Evolutionary conservation across 1,140 invertebrate genomes (phyloP), one percentile per base, ranked within the genome.

Genomic region (Goniozus legneri): DNA sequence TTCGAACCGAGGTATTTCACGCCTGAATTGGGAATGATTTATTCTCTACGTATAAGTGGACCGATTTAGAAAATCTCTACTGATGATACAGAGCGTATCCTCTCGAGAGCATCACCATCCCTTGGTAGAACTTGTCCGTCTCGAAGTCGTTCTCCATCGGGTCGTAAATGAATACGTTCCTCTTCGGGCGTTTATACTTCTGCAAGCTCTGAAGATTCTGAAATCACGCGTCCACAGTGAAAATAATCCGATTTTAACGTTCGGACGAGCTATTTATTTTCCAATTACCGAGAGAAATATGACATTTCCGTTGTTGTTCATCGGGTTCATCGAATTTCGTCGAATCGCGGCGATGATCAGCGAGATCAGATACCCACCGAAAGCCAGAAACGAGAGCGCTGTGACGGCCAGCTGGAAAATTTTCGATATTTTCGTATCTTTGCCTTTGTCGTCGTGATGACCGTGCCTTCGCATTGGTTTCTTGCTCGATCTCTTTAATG

Each of bases 321-420:
- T 36, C 2, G 34, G 32, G 1, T 37, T 42, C 1, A 3, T 44
- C 1, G 54, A 13, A 55, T 78, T 77, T 69, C 70, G 76, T 57
- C 81, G 85, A 6, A 88, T 79, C 0, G 84, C 83, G 48, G 83
- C 81, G 3, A 88, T 82, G 27, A 89, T 82, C 1, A 90, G 69
- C 58, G 85, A 86, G 0, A 90, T 62, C 8, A 90, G 66, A 64
- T 89, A 89, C 6, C 87, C 88, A 8, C 86, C 87, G 54, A 89
- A 89, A 0, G 87, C 87, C 2, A 89, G 63, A 65, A 90, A 89
- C 0, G 88, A 83, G 12, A 89, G 65, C 0, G 85, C 80, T 0
- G 87, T 88, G 3, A 90, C 76, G 0, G 86, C 82, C 15, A 86
- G 71, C 36, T 88, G 82, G 56, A 90, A 86, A 53, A 86, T 80